Percentiles rank a stretch among this genome's conserved stretches.
phyloP scores from a whole-genome alignment of 2,113 vertebrate genomes.

The Poeciliopsis retropinna region DNA sequence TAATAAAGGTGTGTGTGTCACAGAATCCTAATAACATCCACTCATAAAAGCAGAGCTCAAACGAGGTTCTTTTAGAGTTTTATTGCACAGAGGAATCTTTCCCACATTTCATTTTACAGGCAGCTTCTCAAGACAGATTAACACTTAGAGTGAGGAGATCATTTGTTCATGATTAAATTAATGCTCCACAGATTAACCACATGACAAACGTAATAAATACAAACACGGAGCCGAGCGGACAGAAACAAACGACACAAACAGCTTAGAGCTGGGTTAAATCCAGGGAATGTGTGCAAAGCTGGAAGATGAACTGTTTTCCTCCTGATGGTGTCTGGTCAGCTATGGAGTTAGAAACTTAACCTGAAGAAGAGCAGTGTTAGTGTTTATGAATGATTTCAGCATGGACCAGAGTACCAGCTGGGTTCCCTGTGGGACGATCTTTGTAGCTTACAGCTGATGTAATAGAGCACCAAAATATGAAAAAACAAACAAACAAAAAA shows the following conservation, averaged over 20 bases:
- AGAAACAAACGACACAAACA: slow-evolving; percentile 3
- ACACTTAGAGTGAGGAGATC: slow-evolving; percentile 59
- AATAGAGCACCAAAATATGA: no score
- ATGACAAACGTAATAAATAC: slow-evolving; percentile 62
- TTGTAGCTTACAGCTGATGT: neutral
- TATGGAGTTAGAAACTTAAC: no score
- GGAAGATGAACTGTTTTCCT: neutral
- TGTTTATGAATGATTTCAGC: no score
- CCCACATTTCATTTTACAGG: slow-evolving; percentile 48
- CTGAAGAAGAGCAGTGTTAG: no score
- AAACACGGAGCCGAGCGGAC: slow-evolving; percentile 23
- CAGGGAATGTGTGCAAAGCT: slow-evolving; percentile 3
- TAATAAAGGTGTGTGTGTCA: no score
- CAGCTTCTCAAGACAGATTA: slow-evolving; percentile 42
- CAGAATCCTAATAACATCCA: no score
- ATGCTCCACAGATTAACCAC: slow-evolving; percentile 50
- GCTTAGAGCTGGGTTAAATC: slow-evolving; percentile 18
- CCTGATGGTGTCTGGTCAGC: neutral
- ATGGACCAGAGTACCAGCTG: neutral
- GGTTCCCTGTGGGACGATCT: no score
- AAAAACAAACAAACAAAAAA: no score
- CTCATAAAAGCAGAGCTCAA: neutral
- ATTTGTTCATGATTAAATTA: slow-evolving; percentile 58
- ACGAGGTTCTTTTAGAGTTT: slow-evolving; percentile 28
- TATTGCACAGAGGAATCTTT: slow-evolving; percentile 71